Percentiles rank a stretch among this genome's conserved stretches.
These are phyloP conservation scores for Lissonota sp. DNA, from an alignment of 2,888 invertebrate genomes.

Conservation along the genomic window DNA sequence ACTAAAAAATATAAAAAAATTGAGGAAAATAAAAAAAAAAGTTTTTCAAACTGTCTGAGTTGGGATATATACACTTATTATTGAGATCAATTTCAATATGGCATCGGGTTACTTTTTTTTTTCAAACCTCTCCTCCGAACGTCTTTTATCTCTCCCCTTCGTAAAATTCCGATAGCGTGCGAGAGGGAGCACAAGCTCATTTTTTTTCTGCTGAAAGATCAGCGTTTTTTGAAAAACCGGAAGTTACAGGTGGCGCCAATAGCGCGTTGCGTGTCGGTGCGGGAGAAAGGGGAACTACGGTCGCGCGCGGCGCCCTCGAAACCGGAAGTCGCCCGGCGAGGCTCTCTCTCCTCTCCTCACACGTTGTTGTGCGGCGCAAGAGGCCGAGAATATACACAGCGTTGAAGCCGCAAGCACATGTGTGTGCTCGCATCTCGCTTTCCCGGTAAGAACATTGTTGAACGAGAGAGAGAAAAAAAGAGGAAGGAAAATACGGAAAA, in stretches of 20 bases:
- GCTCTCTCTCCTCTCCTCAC: slow-evolving; percentile 16
- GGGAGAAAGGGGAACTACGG: slow-evolving; percentile 3
- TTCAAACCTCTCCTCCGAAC: too few species aligned
- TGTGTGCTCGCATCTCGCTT: slow-evolving; percentile 70
- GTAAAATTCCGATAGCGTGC: too few species aligned
- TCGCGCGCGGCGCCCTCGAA: slow-evolving; percentile 62
- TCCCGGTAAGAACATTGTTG: slow-evolving; percentile 37
- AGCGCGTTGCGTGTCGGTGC: slow-evolving; percentile 24
- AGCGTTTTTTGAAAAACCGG: slow-evolving; percentile 42
- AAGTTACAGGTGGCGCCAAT: slow-evolving; percentile 42
- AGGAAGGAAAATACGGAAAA: slow-evolving; percentile 45
- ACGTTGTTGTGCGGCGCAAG: slow-evolving; percentile 33
- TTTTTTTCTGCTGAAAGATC: not conserved
- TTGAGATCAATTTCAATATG: slow-evolving; percentile 6
- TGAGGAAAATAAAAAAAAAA: not conserved
- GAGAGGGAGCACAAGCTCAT: too few species aligned
- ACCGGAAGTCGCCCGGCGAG: slow-evolving; percentile 75
- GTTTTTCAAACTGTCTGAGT: too few species aligned
- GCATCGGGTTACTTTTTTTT: too few species aligned
- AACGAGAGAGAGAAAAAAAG: slow-evolving; percentile 14
- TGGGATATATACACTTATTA: slow-evolving; percentile 39
- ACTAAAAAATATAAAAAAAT: slow-evolving; percentile 11
- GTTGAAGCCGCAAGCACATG: slow-evolving; percentile 74
- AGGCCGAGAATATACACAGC: slow-evolving; percentile 73
- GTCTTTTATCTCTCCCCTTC: too few species aligned